Base-by-base conservation (phyloP, 2,888 invertebrate species). In the Rhimphoctona megacephalus region DNA sequence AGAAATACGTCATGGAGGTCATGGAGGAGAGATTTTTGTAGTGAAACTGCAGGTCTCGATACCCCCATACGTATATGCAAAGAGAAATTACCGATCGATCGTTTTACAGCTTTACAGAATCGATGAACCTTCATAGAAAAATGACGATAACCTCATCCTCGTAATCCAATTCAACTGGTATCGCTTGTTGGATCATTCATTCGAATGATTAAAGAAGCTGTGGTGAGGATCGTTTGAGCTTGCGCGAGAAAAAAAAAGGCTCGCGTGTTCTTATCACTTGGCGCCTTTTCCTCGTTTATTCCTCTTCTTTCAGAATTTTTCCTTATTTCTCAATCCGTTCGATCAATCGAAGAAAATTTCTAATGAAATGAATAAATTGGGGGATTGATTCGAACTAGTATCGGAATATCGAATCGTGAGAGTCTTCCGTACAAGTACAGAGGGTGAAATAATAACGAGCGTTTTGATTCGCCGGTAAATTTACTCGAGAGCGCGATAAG, bases 11-110 rank as follows among this genome's bases (percentile, higher is more conserved):
- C 61, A 77, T n/a, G n/a, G n/a, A 66, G 85, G 85, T 77, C 85
- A 85, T 85, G 76, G 61, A 30, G 61, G 61, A 61, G 66, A 85
- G 76, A 85, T 81, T 64, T 81, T 39, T 30, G 46, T 66, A 19
- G 52, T 49, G 46, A 25, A 49, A 25, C 49, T 49, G 49, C 25
- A 72, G 17, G 61, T 61, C 17, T 17, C 61, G 61, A 61, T 61
- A 1, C 17, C 61, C 57, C 61, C 33, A 52, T 36, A 9, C 39
- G 64, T 73, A 33, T 39, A 46, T 61, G 25, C 30, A 61, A 30
- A 7, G 30, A 61, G 30, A 30, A 30, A 61, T 61, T 30, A 57
- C 57, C 61, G 61, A 61, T 30, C 30, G 61, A 61, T 61, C 30
- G 17, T 11, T 14, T 14, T 2, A 14, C 25, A 25, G 22, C 11